Conservation (phyloP, 2,113 vertebrate genomes). For the Butorides virescens region DNA sequence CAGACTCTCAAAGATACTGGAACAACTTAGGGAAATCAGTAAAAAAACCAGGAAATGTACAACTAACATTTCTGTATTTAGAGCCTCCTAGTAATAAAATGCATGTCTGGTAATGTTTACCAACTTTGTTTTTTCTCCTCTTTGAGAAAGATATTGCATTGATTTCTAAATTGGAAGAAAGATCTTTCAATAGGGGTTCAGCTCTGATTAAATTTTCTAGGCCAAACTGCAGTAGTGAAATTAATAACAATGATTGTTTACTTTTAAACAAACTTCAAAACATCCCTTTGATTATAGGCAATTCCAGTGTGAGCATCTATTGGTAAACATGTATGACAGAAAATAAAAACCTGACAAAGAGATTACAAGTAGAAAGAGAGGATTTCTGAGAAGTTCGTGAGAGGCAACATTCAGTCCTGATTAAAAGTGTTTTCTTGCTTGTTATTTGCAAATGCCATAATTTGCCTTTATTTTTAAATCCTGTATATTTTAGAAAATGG, state of each 20-base stretch:
- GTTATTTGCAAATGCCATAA: background rate
- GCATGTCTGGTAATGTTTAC: background rate
- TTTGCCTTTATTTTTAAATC: slow-evolving; percentile 24
- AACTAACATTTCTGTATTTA: background rate
- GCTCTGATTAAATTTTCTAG: background rate
- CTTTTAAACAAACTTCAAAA: background rate
- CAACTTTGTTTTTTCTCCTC: background rate
- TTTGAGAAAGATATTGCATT: background rate
- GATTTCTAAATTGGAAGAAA: background rate
- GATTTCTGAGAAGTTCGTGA: slow-evolving; percentile 9
- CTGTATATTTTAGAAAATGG: slow-evolving; percentile 9
- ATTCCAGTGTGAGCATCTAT: background rate
- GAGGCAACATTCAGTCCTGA: background rate
- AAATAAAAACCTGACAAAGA: background rate
- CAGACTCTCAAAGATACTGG: background rate
- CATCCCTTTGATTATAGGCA: background rate
- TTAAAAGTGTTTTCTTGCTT: background rate
- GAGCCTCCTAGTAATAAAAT: background rate
- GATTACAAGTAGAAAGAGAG: background rate
- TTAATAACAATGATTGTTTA: background rate
- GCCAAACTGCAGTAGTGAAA: background rate
- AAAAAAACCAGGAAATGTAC: background rate
- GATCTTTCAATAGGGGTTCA: background rate
- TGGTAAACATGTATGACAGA: background rate
- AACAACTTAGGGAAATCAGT: background rate